Base-by-base conservation (phyloP, 2,888 invertebrate genomes). In the Parnassius smintheus region DNA sequence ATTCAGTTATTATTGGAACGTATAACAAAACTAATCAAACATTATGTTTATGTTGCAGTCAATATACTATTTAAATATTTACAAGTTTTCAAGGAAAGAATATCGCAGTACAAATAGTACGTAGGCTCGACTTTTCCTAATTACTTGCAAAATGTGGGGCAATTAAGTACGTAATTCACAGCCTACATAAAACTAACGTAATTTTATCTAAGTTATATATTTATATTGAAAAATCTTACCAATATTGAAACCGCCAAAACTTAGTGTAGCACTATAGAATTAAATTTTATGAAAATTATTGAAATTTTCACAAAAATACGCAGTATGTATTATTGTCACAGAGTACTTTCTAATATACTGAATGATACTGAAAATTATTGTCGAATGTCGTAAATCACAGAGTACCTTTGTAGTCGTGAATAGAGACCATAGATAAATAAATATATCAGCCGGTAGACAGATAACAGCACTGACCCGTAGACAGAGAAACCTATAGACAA, bases 71-170 rank as follows among this genome's bases (percentile, higher is more conserved):
- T 35, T 62, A 53, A 8, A 22, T 35, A 9, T 56, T 35, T 25
- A 50, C 44, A 50, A 22, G 55, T 44, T n/a, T 50, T 8, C 25
- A 57, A 57, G 12, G 53, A 22, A 18, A 46, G 42, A 13, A 56
- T 52, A 57, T 10, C 53, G 22, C 48, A 48, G 13, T 13, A 41
- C 48, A 42, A 57, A 57, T 59, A 59, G 44, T 18, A 18, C 18
- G 18, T 56, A 61, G 44, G 13, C 25, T 25, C 41, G 56, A 45
- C 35, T 56, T 56, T 51, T 56, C 56, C 18, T 61, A 57, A 62
- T 57, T 57, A 48, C 61, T 57, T n/a, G 48, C 46, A 48, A 62
- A 56, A 62, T 57, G 62, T 62, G 53, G 62, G 62, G 49, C 62
- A 53, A 12, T n/a, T 11, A 46, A 7, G 42, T 57, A 57, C 53